A percentile compares a stretch with the other conserved stretches of the same genome.
These are phyloP conservation scores for Geococcyx californianus DNA, from an alignment of 2,113 vertebrate genomes.

Conservation along the genomic window DNA sequence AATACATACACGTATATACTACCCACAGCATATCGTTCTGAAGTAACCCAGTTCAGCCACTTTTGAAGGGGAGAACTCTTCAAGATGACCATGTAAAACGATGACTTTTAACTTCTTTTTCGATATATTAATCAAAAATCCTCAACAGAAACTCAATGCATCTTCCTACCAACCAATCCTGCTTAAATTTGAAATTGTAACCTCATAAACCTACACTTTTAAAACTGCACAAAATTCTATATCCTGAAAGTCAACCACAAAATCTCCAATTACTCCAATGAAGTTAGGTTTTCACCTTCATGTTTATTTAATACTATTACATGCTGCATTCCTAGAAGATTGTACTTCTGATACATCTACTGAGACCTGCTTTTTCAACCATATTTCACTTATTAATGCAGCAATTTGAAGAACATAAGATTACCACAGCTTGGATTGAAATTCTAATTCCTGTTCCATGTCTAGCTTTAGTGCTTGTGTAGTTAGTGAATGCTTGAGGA, in stretches of 20 bases:
- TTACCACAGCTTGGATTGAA: background rate
- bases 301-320: background rate
- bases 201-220: background rate
- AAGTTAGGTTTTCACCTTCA: background rate
- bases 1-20: background rate
- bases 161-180: background rate
- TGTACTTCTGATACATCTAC: background rate
- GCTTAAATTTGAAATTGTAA: background rate
- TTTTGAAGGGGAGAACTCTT: background rate
- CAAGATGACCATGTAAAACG: background rate
- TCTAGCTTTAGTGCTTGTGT: background rate
- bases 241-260: background rate
- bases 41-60: background rate
- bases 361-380: background rate
- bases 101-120: background rate
- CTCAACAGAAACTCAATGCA: background rate
- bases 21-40: background rate
- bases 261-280: background rate
- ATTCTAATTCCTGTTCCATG: background rate
- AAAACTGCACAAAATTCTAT: background rate
- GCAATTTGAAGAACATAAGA: background rate
- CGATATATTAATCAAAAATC: background rate
- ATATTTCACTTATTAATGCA: background rate
- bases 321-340: background rate
- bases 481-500: background rate